Conservation (phyloP, 2,797 vertebrate species). For the Limnodromus scolopaceus region DNA sequence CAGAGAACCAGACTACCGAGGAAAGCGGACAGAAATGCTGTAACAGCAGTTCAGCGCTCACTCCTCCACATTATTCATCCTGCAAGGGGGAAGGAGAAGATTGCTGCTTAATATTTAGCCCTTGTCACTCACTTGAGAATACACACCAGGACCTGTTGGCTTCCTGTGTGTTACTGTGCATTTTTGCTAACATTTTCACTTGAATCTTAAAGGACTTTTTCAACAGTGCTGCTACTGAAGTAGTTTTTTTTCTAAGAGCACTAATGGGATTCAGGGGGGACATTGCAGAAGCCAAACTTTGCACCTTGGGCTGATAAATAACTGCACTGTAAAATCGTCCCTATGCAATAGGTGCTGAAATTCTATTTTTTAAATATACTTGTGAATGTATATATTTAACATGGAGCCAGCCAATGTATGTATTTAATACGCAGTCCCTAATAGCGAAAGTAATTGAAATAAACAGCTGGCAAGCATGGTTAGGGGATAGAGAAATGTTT, state of each 20-base stretch:
- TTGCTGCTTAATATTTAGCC: conserved; percentile 37
- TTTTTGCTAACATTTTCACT: neutral
- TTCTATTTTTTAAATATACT: neutral
- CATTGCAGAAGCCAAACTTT: neutral
- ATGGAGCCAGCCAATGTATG: neutral
- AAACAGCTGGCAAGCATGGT: neutral
- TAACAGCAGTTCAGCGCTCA: neutral
- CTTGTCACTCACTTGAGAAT: neutral
- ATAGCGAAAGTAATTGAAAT: neutral
- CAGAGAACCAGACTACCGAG: neutral
- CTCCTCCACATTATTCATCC: neutral
- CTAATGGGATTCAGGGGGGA: neutral
- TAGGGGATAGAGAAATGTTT: neutral
- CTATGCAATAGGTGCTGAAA: neutral
- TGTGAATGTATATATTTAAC: neutral
- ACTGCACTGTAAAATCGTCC: neutral
- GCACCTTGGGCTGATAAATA: neutral
- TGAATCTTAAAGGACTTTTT: neutral
- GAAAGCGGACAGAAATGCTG: neutral
- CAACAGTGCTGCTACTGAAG: neutral
- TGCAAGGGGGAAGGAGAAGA: conserved; percentile 15
- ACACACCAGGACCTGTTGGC: neutral
- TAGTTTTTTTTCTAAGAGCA: neutral
- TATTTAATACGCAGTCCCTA: neutral
- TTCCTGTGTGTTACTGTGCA: neutral